These are phyloP conservation scores for Silurus aristotelis DNA, from an alignment of 2,797 vertebrate species.

Conservation along the genomic window DNA sequence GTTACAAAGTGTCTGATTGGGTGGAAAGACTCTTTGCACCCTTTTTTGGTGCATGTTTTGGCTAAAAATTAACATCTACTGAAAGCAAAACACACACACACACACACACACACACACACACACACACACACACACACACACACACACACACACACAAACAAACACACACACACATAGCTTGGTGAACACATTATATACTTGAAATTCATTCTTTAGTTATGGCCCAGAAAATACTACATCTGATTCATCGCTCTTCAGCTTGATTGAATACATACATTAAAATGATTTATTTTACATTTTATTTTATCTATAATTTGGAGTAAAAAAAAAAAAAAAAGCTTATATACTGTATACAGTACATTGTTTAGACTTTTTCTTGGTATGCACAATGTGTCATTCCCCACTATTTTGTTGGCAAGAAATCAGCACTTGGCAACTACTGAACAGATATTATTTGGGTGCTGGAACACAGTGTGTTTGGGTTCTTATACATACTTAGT, in stretches of 20 bases:
- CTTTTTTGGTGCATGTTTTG: not conserved
- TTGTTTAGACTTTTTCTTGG: not conserved
- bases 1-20: constrained; percentile 32
- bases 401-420: not conserved
- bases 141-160: not conserved
- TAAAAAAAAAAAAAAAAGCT: not conserved
- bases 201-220: not conserved
- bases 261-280: not conserved
- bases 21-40: not conserved
- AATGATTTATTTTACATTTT: not conserved
- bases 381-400: not conserved
- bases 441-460: not conserved
- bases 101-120: not conserved
- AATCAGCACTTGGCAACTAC: no score
- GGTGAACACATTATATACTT: not conserved
- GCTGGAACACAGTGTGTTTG: not conserved
- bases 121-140: not conserved
- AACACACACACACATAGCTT: not conserved
- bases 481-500: not conserved
- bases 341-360: not conserved
- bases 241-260: not conserved
- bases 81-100: not conserved
- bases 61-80: constrained; percentile 23
- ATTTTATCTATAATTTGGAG: not conserved
- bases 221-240: not conserved